These are phyloP conservation scores for Solea senegalensis DNA, from an alignment of 2,113 vertebrate species.

Conservation along the genomic window DNA sequence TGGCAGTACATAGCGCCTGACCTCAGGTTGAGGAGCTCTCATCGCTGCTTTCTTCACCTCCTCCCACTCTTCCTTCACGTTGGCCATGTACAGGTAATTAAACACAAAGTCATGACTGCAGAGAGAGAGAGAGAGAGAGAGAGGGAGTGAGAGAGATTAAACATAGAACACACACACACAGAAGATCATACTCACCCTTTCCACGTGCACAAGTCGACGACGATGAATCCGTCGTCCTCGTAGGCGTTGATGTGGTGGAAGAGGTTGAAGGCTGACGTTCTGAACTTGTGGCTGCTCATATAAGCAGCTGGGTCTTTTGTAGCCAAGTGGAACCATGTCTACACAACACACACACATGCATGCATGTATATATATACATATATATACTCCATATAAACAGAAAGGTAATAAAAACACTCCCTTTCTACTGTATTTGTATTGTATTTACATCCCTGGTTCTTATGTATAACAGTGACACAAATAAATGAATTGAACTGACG, in stretches of 20 bases:
- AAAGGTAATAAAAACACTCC: no score
- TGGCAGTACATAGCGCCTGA: conserved; percentile 92
- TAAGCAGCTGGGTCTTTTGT: conserved; percentile 89
- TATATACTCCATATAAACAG: background rate
- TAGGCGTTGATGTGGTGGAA: conserved; percentile 98
- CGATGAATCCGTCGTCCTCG: conserved; percentile 90
- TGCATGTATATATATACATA: background rate
- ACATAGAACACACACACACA: background rate
- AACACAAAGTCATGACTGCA: conserved; percentile 95
- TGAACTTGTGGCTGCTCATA: conserved; percentile 87
- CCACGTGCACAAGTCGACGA: conserved; percentile 95
- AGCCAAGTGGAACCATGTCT: conserved; percentile 96
- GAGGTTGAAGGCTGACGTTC: conserved; percentile 92
- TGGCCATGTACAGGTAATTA: conserved; percentile 96
- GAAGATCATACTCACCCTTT: conserved; percentile 85
- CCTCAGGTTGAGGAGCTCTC: conserved; percentile 94
- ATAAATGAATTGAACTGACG: no score
- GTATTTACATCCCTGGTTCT: no score
- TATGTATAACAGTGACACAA: no score
- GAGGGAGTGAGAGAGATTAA: background rate
- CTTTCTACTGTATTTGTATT: no score
- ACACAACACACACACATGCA: conserved; percentile 8
- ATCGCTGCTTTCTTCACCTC: conserved; percentile 92
- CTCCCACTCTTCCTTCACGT: conserved; percentile 89
- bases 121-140: background rate